Evolutionary conservation across 2,113 vertebrate genomes (phyloP).

Genomic region (Recurvirostra avosetta): DNA sequence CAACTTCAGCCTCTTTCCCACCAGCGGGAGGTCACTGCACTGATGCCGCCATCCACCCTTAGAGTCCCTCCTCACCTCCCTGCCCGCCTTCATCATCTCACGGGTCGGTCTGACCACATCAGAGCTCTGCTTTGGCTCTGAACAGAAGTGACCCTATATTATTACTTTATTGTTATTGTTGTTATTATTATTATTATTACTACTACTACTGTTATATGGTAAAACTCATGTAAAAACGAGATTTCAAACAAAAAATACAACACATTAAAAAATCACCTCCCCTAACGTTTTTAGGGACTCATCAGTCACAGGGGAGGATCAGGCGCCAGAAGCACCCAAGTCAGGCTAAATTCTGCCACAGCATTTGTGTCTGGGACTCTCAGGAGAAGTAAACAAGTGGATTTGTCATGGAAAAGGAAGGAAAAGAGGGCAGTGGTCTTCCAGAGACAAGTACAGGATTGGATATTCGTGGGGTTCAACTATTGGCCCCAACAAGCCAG

Average conservation of each 20-base stretch:
- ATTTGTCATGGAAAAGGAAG: not conserved
- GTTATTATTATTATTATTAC: not conserved
- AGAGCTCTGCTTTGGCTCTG: not conserved
- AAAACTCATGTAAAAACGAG: not conserved
- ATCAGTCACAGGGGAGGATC: not conserved
- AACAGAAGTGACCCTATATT: not conserved
- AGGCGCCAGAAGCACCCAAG: not conserved
- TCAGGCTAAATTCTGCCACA: not conserved
- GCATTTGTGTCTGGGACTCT: not conserved
- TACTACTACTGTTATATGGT: not conserved
- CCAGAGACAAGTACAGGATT: not conserved
- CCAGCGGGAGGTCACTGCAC: not conserved
- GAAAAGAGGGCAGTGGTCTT: not conserved
- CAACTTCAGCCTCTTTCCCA: not conserved
- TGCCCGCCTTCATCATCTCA: not conserved
- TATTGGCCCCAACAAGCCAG: not conserved
- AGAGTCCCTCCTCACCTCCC: not conserved
- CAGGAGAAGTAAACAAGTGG: not conserved
- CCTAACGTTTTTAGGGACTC: not conserved
- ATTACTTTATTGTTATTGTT: not conserved
- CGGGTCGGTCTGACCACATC: not conserved
- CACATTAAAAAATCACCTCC: not conserved
- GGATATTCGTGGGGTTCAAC: not conserved
- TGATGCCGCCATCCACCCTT: not conserved
- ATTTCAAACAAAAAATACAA: not conserved